Percentiles rank a stretch among this genome's conserved stretches.
Evolutionary conservation across 2,888 invertebrate genomes (phyloP).

Genomic region (Latrodectus elegans): DNA sequence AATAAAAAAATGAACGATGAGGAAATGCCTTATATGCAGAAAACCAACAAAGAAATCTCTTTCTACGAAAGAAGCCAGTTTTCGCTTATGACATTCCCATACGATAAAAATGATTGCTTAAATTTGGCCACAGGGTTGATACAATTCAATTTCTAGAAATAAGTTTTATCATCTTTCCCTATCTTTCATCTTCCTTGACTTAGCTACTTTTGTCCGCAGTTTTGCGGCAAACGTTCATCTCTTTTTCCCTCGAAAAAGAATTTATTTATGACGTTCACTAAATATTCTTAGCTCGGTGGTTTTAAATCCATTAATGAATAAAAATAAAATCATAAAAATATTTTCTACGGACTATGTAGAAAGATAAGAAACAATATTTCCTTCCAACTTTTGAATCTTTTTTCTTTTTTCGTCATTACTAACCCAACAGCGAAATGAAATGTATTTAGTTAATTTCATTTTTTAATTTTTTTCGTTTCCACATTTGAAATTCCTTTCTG

Average conservation of each 20-base stretch:
- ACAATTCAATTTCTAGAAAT: constrained; percentile 34
- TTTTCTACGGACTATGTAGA: neutral
- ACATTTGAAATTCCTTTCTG: neutral
- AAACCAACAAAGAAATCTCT: constrained; percentile 10
- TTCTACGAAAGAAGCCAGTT: constrained; percentile 16
- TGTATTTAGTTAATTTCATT: neutral
- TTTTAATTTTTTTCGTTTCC: neutral
- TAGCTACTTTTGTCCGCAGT: constrained; percentile 14
- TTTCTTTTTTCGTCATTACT: too few relatives aligned
- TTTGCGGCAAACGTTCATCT: neutral
- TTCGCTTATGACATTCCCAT: constrained; percentile 18
- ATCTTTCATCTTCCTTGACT: constrained; percentile 12
- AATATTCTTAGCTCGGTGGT: constrained; percentile 11
- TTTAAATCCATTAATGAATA: constrained; percentile 45
- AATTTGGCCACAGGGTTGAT: constrained; percentile 29
- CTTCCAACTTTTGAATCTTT: too few relatives aligned
- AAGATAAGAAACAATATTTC: constrained; percentile 13
- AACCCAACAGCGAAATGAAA: neutral
- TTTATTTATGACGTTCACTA: constrained; percentile 29
- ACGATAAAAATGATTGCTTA: constrained; percentile 38
- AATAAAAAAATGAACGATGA: constrained; percentile 11
- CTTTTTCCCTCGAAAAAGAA: too few relatives aligned
- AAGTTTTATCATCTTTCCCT: constrained; percentile 36
- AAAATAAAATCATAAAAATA: constrained; percentile 14
- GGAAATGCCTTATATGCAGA: constrained; percentile 1